Evolutionary conservation across 2,113 vertebrate genomes (phyloP), one percentile per base, ranked within the genome.

Genomic region (Hassar affinis): DNA sequence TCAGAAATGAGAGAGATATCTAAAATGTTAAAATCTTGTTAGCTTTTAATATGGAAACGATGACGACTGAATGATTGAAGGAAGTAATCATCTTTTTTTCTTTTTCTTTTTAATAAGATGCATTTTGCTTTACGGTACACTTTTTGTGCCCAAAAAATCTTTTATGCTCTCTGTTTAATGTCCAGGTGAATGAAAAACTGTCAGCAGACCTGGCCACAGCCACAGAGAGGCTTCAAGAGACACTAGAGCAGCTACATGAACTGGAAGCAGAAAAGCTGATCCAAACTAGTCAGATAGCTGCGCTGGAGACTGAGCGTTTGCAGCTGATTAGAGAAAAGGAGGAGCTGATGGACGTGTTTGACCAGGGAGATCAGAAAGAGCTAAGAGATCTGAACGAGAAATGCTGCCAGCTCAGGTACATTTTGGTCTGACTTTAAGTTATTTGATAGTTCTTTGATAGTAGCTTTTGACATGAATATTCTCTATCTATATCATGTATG

Each of bases 341-440:
- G 17, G 85, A 89, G 30, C 82, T 93, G 79, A 71, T 78, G 22
- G 82, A 76, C 33, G 72, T 80, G 5, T 80, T 79, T 7, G 88
- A 89, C 61, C 68, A 80, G 54, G 68, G 72, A 27, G 71, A 57
- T 56, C 33, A 86, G 0, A 79, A 87, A 6, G 88, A 90, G 6
- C 27, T 83, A 9, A 38, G 14, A 9, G 83, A 87, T 52, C 82
- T 91, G 66, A 90, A 78, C 49, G 87, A 88, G 59, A 90, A 79
- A 84, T 91, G 84, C 84, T n/a, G n/a, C 47, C 84, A 89, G 25
- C 91, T 93, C 27, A 91, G 92, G 95, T 95, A 62, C 90, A 88
- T 25, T 59, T 45, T 22, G 15, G 42, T 35, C 10, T 64, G 14
- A 49, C 15, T 27, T 45, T 6, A 33, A 27, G 2, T 51, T 51